These are phyloP conservation scores for Peromyscus californicus DNA, from an alignment of 2,113 vertebrate genomes.

Conservation along the genomic window DNA sequence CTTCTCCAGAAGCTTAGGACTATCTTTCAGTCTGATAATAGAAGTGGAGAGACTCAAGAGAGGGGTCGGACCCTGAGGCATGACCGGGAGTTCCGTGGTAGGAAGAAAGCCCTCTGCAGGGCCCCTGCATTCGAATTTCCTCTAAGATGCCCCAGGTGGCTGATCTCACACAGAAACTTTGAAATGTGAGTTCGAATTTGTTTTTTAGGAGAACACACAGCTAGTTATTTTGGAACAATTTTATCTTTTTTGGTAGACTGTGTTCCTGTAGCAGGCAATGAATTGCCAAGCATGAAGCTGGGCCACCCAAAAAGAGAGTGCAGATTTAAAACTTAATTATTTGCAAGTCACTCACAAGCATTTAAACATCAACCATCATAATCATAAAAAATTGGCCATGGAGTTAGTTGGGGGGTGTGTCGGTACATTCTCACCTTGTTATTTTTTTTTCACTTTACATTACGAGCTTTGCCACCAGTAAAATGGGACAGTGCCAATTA, in stretches of 20 bases:
- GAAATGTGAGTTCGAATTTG: conserved; percentile 52
- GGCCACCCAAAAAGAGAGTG: conserved; percentile 30
- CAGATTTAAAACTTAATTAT: conserved; percentile 56
- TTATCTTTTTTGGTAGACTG: conserved; percentile 33
- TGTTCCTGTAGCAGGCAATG: conserved; percentile 54
- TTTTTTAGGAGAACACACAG: conserved; percentile 64
- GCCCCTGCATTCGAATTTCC: neutral
- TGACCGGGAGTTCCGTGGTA: conserved; percentile 15
- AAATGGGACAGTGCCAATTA: neutral
- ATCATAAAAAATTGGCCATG: conserved; percentile 31
- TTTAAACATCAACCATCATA: conserved; percentile 31
- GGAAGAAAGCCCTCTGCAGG: conserved; percentile 12
- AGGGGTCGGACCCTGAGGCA: neutral
- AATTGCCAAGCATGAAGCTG: conserved; percentile 37
- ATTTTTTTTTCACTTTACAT: neutral
- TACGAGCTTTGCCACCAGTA: neutral
- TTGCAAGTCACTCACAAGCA: conserved; percentile 53
- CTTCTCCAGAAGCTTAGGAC: conserved; percentile 11
- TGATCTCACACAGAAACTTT: conserved; percentile 44
- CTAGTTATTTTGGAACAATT: conserved; percentile 39
- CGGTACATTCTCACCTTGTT: neutral
- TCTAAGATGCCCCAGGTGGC: conserved; percentile 26
- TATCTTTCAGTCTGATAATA: neutral
- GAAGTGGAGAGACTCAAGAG: neutral
- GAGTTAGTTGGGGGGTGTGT: neutral